phyloP scores from a whole-genome alignment of 2,113 vertebrate genomes.

The Manacus vitellinus region DNA sequence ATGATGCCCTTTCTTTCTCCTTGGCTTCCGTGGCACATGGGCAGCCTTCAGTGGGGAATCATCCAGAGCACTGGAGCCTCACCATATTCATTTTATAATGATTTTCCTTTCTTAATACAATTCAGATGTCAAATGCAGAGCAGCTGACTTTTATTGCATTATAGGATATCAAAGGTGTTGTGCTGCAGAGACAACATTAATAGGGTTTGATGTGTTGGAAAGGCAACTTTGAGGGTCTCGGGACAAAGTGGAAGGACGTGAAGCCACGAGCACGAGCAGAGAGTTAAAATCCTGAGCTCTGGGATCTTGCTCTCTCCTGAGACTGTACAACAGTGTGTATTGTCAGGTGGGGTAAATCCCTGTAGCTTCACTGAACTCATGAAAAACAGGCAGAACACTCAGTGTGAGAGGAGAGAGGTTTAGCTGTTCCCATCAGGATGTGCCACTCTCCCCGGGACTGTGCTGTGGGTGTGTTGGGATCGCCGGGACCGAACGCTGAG shows the following conservation, averaged over 20 bases:
- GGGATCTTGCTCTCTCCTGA: not conserved
- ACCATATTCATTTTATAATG: conserved; percentile 18
- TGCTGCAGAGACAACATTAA: not conserved
- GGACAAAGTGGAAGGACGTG: not conserved
- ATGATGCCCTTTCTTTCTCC: not conserved
- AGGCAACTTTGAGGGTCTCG: not conserved
- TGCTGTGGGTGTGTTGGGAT: not conserved
- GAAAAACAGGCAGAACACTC: not conserved
- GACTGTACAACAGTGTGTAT: not conserved
- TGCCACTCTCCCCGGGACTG: not conserved
- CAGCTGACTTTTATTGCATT: not conserved
- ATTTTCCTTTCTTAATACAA: conserved; percentile 54
- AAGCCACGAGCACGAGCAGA: not conserved
- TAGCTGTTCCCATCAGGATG: not conserved
- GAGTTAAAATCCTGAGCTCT: not conserved
- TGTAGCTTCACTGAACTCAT: not conserved
- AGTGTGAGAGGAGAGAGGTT: not conserved
- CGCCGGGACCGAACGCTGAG: not conserved
- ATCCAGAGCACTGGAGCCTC: not conserved
- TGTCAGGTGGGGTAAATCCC: not conserved
- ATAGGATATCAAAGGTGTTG: not conserved
- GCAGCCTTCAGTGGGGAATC: not conserved
- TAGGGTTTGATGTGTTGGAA: not conserved
- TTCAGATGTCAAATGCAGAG: not conserved
- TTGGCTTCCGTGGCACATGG: conserved; percentile 2